Base-by-base conservation (phyloP, 23 tunicate genomes). In the Styela clava region DNA sequence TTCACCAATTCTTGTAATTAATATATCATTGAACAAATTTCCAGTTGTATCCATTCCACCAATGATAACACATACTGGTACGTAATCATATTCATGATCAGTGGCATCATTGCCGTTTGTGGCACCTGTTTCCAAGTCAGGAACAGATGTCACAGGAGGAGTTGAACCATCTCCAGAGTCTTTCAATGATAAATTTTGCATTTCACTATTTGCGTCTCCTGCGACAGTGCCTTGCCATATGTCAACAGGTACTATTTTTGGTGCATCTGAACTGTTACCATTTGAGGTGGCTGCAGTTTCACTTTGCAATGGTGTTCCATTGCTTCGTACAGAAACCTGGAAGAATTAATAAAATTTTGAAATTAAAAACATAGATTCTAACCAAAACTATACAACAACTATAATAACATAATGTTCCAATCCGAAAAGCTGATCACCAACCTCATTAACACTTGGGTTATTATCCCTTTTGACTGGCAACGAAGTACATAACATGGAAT, bases 11-110 rank as follows among this genome's bases (percentile, higher is more conserved):
- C 70, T 64, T 25, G 68, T 74, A 52, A 88, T 72, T 16, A 93
- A 63, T 35, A 93, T 51, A 52, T 93, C 98, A 74, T 93, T 85
- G 64, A 83, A 93, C 16, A 93, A n/a, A 84, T 93, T 93, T 32
- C 98, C 98, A 29, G 89, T 74, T 26, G 89, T 82, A 77, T 93
- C 98, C 98, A 93, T 93, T 0, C 98, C 98, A 61, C 98, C 98
- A 51, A 93, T 85, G 2, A 88, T 79, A n/a, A 93, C 36, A 44
- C 83, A 81, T n/a, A 87, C 94, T 7, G 98, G 98, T 25, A 87
- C 64, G 34, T 44, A 44, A 31, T 44, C 62, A 25, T 51, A 64
- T 16, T 63, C 83, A 12, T 51, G 83, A 73, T 74, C 84, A 2
- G 44, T 37, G 31, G 12, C 31, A n/a, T n/a, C n/a, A n/a, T n/a